phyloP scores from a whole-genome alignment of 2,113 vertebrate species.

The Phaethon lepturus region DNA sequence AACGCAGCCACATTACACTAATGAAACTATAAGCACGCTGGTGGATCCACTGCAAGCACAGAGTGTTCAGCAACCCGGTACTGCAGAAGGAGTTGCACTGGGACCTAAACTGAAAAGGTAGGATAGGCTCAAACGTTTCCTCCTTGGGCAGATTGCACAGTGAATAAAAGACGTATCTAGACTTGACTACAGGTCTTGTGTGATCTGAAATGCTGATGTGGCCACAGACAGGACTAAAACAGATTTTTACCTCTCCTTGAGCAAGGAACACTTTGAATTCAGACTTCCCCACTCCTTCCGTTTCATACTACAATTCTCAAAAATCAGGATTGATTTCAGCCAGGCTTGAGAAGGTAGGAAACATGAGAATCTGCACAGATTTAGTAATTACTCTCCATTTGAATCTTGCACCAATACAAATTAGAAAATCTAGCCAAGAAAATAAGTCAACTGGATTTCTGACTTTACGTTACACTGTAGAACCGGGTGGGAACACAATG shows the following conservation, averaged over 20 bases:
- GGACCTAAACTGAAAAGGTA: neutral
- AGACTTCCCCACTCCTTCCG: neutral
- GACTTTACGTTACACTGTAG: neutral
- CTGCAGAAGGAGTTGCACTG: neutral
- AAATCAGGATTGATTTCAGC: neutral
- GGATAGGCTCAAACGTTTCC: neutral
- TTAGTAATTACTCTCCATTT: neutral
- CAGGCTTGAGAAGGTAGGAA: neutral
- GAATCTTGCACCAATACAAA: neutral
- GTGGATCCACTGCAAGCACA: neutral
- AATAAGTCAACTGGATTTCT: neutral
- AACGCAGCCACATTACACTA: rapidly evolving
- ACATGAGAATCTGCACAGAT: neutral
- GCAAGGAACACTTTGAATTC: neutral
- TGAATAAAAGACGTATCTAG: neutral
- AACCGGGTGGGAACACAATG: neutral
- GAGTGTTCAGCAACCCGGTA: neutral
- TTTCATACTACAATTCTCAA: neutral
- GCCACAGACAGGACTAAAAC: neutral
- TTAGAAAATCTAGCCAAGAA: neutral
- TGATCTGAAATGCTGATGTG: neutral
- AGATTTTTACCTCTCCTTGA: neutral
- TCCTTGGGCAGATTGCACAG: neutral
- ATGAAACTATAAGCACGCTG: neutral
- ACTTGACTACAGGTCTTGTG: neutral